Percentiles rank a stretch among this genome's conserved stretches.
phyloP scores from a whole-genome alignment of 2,888 invertebrate genomes.

The Aleiodes alternator region DNA sequence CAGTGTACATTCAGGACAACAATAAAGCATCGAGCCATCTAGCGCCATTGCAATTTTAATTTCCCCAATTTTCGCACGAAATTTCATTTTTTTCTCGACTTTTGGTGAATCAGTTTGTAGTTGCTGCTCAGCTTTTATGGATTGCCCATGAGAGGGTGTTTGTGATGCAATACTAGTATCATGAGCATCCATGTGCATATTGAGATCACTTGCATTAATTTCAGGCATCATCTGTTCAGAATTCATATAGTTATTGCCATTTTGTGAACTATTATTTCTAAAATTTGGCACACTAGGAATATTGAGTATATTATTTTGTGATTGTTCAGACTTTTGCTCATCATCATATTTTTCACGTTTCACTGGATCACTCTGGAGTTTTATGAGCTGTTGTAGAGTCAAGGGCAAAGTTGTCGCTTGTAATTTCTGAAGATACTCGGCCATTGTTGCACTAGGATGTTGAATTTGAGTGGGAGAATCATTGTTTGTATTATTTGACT shows the following conservation, averaged over 20 bases:
- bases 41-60: slow-evolving; percentile 71
- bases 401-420: slow-evolving; percentile 71
- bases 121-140: slow-evolving; percentile 22
- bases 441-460: slow-evolving; percentile 70
- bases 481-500: slow-evolving; percentile 10
- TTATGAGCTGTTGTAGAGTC: slow-evolving; percentile 72
- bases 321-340: slow-evolving; percentile 64
- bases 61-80: slow-evolving; percentile 74
- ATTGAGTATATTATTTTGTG: slow-evolving; percentile 71
- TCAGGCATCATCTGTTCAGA: slow-evolving; percentile 66
- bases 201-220: slow-evolving; percentile 69
- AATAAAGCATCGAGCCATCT: slow-evolving; percentile 75
- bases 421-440: slow-evolving; percentile 73
- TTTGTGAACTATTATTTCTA: slow-evolving; percentile 62
- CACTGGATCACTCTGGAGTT: slow-evolving; percentile 68
- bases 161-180: slow-evolving; percentile 42
- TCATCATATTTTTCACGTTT: slow-evolving; percentile 67
- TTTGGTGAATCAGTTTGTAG: slow-evolving; percentile 62
- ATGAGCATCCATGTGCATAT: slow-evolving; percentile 65
- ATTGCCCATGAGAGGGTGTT: slow-evolving; percentile 28
- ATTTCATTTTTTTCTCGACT: slow-evolving; percentile 71
- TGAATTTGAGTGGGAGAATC: slow-evolving; percentile 67
- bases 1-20: slow-evolving; percentile 76
- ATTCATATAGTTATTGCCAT: slow-evolving; percentile 66
- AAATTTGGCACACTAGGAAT: slow-evolving; percentile 72